These are phyloP conservation scores for Aurelia sp. DNA, from an alignment of 30 jellyfish, hydroid and myxozoan genomes.

Conservation along the genomic window DNA sequence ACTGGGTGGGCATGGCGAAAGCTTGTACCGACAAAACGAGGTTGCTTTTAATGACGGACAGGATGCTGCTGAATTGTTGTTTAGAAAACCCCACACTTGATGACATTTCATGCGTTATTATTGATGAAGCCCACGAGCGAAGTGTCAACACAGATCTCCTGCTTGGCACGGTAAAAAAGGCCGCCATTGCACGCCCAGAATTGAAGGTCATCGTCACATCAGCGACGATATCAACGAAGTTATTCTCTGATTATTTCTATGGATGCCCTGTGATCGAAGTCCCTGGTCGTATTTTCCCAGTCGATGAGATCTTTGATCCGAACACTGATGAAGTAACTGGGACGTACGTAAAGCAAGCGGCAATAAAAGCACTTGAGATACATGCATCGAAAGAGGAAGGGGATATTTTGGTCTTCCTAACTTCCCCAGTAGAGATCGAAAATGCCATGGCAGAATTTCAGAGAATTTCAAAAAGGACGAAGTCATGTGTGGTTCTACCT, in stretches of 20 bases:
- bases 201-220: slow-evolving; percentile 76
- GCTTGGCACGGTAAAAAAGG: slow-evolving; percentile 56
- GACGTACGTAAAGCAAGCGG: slow-evolving; percentile 44
- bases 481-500: slow-evolving; percentile 15
- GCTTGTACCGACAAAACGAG: slow-evolving; percentile 16
- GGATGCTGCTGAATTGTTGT: slow-evolving; percentile 70
- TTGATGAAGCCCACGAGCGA: slow-evolving; percentile 92
- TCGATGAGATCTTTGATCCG: slow-evolving; percentile 51
- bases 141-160: slow-evolving; percentile 71
- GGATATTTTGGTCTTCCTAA: slow-evolving; percentile 68
- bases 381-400: slow-evolving; percentile 44
- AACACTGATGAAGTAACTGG: background rate
- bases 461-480: background rate
- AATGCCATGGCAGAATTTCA: slow-evolving; percentile 40
- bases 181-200: slow-evolving; percentile 21
- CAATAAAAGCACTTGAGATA: slow-evolving; percentile 57
- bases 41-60: slow-evolving; percentile 73
- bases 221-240: slow-evolving; percentile 82
- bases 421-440: slow-evolving; percentile 82
- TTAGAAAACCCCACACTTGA: slow-evolving; percentile 54
- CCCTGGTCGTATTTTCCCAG: slow-evolving; percentile 80
- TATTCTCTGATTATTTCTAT: slow-evolving; percentile 65
- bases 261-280: slow-evolving; percentile 61
- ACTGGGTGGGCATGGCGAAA: slow-evolving; percentile 67
- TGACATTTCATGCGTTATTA: slow-evolving; percentile 54